A percentile compares a stretch with the other conserved stretches of the same genome.
These are phyloP conservation scores for Acrobasis repandana DNA, from an alignment of 2,888 invertebrate species.

Conservation along the genomic window DNA sequence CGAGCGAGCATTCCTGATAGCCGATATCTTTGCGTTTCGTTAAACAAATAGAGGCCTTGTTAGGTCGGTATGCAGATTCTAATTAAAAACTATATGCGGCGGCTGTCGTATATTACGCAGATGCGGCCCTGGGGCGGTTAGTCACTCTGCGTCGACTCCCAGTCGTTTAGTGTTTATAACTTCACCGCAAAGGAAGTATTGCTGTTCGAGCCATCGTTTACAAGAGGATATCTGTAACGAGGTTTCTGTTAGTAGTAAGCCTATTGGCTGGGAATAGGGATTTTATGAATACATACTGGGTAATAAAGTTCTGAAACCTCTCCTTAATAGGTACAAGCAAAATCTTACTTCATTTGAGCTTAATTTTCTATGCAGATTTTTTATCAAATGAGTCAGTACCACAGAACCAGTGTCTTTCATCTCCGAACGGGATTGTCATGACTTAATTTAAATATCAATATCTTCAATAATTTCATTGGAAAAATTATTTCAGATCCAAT, in stretches of 20 bases:
- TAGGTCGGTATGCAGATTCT: slow-evolving; percentile 68
- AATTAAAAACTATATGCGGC: slow-evolving; percentile 76
- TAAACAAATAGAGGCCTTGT: slow-evolving; percentile 73
- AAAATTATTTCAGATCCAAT: slow-evolving; percentile 26
- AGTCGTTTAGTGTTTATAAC: slow-evolving; percentile 64
- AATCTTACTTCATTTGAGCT: no score
- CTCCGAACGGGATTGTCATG: no score
- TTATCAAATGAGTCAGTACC: no score
- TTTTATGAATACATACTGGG: no score
- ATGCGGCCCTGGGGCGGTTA: slow-evolving; percentile 64
- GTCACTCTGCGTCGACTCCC: slow-evolving; percentile 66
- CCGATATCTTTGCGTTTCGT: slow-evolving; percentile 67
- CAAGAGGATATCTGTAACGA: slow-evolving; percentile 17
- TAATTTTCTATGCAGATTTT: no score
- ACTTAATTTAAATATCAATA: no score
- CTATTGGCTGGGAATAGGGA: neutral
- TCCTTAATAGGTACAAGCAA: no score
- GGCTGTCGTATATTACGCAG: slow-evolving; percentile 67
- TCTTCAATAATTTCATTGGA: neutral
- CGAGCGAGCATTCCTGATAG: slow-evolving; percentile 59
- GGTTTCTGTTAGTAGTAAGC: neutral
- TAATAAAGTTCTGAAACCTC: no score
- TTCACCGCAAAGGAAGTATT: slow-evolving; percentile 42
- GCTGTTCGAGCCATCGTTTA: slow-evolving; percentile 35
- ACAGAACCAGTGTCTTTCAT: no score